Percentiles rank a stretch among this genome's conserved stretches.
These are phyloP conservation scores for Tachuris rubrigastra DNA, from an alignment of 2,113 vertebrate species.

Conservation along the genomic window DNA sequence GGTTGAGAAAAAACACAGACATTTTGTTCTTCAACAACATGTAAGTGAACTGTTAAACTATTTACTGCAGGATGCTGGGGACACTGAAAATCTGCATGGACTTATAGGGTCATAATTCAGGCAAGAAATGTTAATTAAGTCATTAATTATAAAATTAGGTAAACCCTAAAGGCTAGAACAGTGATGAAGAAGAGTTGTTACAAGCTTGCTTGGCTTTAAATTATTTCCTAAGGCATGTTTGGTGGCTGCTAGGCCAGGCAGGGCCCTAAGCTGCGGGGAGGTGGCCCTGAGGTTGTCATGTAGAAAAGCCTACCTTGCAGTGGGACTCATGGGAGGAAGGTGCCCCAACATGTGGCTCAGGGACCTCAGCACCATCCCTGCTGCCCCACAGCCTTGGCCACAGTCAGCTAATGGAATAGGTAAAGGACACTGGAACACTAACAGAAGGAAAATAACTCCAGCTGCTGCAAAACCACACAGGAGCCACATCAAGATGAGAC, in stretches of 20 bases:
- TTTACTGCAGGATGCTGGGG: background rate
- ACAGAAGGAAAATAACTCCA: background rate
- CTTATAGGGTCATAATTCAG: background rate
- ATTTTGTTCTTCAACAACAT: background rate
- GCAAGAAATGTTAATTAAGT: background rate
- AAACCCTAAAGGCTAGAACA: background rate
- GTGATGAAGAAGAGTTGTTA: background rate
- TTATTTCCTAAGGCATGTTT: background rate
- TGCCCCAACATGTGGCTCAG: fast-evolving
- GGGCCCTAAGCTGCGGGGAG: background rate
- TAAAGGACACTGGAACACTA: background rate
- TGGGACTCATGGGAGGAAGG: background rate
- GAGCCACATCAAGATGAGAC: background rate
- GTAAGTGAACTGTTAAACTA: background rate
- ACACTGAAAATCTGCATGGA: background rate
- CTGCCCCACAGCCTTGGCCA: background rate
- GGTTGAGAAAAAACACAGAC: background rate
- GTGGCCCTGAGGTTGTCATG: background rate
- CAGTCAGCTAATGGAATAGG: background rate
- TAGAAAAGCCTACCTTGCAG: background rate
- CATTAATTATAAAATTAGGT: background rate
- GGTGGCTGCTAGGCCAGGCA: background rate
- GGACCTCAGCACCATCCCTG: background rate
- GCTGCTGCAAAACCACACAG: background rate
- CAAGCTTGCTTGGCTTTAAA: background rate